Conservation (phyloP, 2,888 invertebrate species). For the Limnephilus auricula region DNA sequence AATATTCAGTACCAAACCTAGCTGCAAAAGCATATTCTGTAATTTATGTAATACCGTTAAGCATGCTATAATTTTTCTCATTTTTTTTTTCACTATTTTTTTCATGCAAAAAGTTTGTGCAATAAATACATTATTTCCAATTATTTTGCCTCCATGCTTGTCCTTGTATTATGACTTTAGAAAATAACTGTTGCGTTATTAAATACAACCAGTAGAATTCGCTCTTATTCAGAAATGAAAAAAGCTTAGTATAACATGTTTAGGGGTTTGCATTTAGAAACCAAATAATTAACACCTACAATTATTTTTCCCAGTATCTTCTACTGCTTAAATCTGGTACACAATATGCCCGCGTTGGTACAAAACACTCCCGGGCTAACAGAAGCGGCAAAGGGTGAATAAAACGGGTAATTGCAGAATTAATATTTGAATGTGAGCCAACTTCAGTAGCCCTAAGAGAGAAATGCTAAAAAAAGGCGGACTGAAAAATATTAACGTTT, state of each 20-base stretch:
- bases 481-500: neutral
- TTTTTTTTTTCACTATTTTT: neutral
- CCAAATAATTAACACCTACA: neutral
- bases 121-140: no score
- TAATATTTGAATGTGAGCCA: constrained; percentile 73
- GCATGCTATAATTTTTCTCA: neutral
- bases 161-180: no score
- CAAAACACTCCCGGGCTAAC: constrained; percentile 35
- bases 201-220: neutral
- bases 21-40: neutral
- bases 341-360: neutral
- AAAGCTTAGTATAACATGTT: neutral
- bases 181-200: no score
- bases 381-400: constrained; percentile 68
- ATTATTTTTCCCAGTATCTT: neutral
- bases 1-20: no score
- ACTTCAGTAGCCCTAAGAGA: constrained; percentile 54
- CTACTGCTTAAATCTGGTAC: neutral
- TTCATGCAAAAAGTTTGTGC: no score
- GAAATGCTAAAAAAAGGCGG: neutral
- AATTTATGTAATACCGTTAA: neutral
- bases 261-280: neutral
- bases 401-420: constrained; percentile 74
- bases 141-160: no score
- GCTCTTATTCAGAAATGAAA: neutral